A percentile compares a stretch with the other conserved stretches of the same genome.
Conservation (phyloP, 2,113 vertebrate genomes). For the Delphinus delphis region DNA sequence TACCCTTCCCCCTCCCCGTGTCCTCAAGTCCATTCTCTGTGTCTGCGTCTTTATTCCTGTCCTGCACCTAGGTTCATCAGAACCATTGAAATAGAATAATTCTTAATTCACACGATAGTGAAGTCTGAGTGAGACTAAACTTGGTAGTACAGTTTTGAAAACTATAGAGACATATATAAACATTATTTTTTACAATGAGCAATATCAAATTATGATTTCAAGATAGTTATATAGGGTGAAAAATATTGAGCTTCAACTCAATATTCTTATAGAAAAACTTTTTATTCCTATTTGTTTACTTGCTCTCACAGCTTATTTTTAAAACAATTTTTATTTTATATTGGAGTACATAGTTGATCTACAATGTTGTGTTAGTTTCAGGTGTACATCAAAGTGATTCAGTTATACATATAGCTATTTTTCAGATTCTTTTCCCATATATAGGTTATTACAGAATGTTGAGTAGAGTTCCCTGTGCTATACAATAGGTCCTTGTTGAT, state of each 20-base stretch:
- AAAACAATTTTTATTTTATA: neutral
- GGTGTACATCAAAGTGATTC: too few relatives aligned
- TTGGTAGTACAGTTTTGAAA: neutral
- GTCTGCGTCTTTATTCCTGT: too few relatives aligned
- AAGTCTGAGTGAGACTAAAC: neutral
- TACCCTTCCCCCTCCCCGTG: too few relatives aligned
- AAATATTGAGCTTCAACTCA: neutral
- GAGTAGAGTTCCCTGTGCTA: too few relatives aligned
- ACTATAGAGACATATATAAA: neutral
- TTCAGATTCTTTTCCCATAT: too few relatives aligned
- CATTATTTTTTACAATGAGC: neutral
- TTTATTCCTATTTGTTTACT: neutral
- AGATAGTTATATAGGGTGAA: neutral
- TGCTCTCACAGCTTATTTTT: neutral
- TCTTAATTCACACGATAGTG: neutral
- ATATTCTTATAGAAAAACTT: neutral
- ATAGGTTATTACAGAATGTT: too few relatives aligned
- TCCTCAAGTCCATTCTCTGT: too few relatives aligned
- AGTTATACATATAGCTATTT: too few relatives aligned
- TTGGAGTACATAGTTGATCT: too few relatives aligned
- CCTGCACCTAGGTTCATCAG: too few relatives aligned
- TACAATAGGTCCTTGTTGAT: too few relatives aligned
- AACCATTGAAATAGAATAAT: neutral
- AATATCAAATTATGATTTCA: neutral
- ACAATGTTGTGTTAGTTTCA: too few relatives aligned